Percentiles rank a stretch among this genome's conserved stretches.
Conservation (phyloP, 2,113 vertebrate species). For the Chascanopsetta lugubris region DNA sequence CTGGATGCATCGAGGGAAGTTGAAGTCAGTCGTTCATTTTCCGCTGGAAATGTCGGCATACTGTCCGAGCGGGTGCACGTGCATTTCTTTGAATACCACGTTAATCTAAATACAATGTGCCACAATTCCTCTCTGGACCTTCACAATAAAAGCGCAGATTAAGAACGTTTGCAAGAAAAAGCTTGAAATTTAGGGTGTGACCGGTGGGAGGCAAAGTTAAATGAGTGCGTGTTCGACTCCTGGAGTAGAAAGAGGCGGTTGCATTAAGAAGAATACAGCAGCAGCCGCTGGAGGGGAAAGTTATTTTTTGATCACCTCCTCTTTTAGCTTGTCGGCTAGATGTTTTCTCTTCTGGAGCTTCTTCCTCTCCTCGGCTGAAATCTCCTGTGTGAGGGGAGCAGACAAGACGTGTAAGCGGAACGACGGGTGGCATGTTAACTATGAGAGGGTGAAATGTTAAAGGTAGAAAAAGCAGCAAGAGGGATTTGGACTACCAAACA, state of each 20-base stretch:
- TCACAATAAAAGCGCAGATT: neutral
- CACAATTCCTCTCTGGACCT: neutral
- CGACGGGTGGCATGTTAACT: neutral
- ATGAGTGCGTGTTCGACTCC: neutral
- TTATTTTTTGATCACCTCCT: slow-evolving; percentile 96
- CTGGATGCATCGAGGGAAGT: neutral
- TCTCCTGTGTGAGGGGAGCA: slow-evolving; percentile 73
- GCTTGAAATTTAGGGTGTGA: neutral
- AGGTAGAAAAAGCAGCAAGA: neutral
- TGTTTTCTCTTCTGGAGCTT: slow-evolving; percentile 92
- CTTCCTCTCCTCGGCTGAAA: slow-evolving; percentile 91
- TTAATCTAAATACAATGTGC: too few relatives aligned
- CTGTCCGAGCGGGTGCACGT: neutral
- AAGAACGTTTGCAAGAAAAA: slow-evolving; percentile 22
- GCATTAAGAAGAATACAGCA: slow-evolving; percentile 47
- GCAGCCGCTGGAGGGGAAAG: neutral
- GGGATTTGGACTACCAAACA: neutral
- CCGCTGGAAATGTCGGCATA: neutral
- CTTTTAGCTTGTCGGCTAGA: slow-evolving; percentile 95
- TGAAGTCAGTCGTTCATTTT: neutral
- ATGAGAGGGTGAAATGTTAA: neutral
- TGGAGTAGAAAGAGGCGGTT: neutral
- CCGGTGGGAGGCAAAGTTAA: too few relatives aligned
- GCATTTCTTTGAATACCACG: slow-evolving; percentile 10
- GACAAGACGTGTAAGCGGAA: too few relatives aligned